A percentile compares a stretch with the other conserved stretches of the same genome.
Conservation (phyloP, 92 coral and sea anemone genomes). For the Parazoanthus atlanticus region DNA sequence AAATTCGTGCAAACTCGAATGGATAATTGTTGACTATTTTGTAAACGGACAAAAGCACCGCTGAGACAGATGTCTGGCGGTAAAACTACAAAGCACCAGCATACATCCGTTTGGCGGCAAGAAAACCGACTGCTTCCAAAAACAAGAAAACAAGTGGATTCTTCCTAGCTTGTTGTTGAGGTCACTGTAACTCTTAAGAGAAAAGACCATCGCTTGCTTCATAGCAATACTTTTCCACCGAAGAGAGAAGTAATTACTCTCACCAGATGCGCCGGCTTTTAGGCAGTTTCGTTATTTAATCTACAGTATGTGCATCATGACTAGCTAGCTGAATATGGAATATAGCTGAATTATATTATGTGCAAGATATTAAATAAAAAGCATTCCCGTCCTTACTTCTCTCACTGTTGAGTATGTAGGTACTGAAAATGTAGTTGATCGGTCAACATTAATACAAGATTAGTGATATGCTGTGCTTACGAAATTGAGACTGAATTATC, state of each 20-base stretch:
- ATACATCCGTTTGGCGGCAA: conserved; percentile 40
- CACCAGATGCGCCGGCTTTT: neutral
- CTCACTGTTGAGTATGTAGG: neutral
- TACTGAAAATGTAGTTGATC: no score
- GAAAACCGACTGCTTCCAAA: conserved; percentile 32
- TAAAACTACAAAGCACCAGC: conserved; percentile 20
- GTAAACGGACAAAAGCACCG: conserved; percentile 15
- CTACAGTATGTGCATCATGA: neutral
- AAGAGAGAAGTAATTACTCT: neutral
- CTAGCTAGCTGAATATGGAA: neutral
- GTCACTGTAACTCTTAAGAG: neutral
- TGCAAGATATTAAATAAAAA: neutral
- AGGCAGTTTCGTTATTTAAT: neutral
- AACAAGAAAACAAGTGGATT: conserved; percentile 22
- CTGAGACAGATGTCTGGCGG: conserved; percentile 47
- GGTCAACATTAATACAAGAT: neutral
- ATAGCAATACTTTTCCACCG: neutral
- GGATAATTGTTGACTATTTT: conserved; percentile 29
- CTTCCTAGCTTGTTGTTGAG: neutral
- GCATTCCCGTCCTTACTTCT: neutral
- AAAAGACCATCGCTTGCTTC: neutral
- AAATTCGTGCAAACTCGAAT: conserved; percentile 23
- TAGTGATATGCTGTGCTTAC: neutral
- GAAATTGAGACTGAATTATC: no score
- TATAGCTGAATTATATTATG: neutral